A percentile compares a stretch with the other conserved stretches of the same genome.
phyloP scores from a whole-genome alignment of 2,888 invertebrate species.

The Fabriciana adippe region DNA sequence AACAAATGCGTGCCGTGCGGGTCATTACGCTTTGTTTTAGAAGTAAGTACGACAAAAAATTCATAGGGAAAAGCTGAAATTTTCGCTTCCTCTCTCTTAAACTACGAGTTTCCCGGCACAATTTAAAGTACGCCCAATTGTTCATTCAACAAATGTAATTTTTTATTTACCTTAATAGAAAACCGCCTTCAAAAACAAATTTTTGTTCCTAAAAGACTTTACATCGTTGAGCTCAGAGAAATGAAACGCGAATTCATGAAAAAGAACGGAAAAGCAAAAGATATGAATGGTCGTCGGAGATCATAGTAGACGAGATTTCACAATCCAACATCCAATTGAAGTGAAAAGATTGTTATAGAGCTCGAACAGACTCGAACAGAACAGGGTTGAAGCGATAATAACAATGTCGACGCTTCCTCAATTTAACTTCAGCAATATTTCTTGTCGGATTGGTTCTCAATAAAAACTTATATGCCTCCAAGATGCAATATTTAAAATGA shows the following conservation, averaged over 20 bases:
- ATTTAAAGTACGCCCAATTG: conserved; percentile 59
- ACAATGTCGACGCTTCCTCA: conserved; percentile 78
- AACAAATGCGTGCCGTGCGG: conserved; percentile 81
- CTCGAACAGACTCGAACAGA: conserved; percentile 46
- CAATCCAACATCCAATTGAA: conserved; percentile 56
- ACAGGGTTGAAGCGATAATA: conserved; percentile 71
- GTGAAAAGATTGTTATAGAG: conserved; percentile 70
- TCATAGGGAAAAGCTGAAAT: conserved; percentile 68
- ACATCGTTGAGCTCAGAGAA: conserved; percentile 8
- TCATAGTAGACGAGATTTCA: conserved; percentile 54
- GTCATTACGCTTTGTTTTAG: conserved; percentile 82
- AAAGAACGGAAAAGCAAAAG: conserved; percentile 27
- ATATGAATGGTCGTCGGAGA: conserved; percentile 38
- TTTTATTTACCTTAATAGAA: conserved; percentile 45
- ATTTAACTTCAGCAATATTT: conserved; percentile 77
- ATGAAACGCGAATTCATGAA: conserved; percentile 25
- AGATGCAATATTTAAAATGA: conserved; percentile 13
- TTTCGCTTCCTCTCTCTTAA: conserved; percentile 70
- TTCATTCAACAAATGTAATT: conserved; percentile 57
- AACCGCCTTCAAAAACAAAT: conserved; percentile 20
- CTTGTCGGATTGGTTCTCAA: conserved; percentile 59
- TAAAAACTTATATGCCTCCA: conserved; percentile 57
- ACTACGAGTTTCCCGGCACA: conserved; percentile 23
- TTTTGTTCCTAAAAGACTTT: conserved; percentile 21
- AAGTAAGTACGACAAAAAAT: conserved; percentile 77